A percentile compares a stretch with the other conserved stretches of the same genome.
Conservation (phyloP, 1,140 invertebrate genomes). For the Druon quercuslanigerum region DNA sequence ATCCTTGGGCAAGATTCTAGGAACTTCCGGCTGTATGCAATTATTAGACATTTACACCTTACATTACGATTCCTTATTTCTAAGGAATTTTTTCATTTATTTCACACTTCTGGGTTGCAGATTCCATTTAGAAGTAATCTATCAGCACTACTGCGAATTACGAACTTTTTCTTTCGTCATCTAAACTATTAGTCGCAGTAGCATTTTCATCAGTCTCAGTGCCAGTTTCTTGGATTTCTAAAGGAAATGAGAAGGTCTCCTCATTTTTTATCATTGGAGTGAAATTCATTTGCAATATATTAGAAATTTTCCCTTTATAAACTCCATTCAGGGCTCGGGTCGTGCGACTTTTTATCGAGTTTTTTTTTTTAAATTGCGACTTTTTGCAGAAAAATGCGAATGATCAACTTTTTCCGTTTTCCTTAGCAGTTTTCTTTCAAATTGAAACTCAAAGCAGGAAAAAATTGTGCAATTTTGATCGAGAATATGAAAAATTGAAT, state of each 20-base stretch:
- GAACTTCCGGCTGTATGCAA: not conserved
- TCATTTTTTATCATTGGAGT: not conserved
- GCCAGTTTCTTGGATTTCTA: slow-evolving; percentile 15
- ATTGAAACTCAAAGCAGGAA: no score
- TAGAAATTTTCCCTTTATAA: not conserved
- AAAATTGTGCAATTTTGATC: no score
- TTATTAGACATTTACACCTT: slow-evolving; percentile 7
- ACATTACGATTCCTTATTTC: not conserved
- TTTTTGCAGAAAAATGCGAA: no score
- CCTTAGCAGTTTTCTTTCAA: no score
- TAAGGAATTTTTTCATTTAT: not conserved
- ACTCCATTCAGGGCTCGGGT: not conserved
- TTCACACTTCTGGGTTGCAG: not conserved
- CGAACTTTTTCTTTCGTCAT: not conserved
- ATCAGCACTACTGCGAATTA: not conserved
- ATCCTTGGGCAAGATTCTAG: not conserved
- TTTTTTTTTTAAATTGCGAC: no score
- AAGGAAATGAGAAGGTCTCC: not conserved
- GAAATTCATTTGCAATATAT: not conserved
- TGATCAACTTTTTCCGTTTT: no score
- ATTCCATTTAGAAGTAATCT: not conserved
- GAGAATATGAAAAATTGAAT: no score
- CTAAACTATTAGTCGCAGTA: slow-evolving; percentile 9
- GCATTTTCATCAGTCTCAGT: slow-evolving; percentile 23
- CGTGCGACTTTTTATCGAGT: no score